phyloP scores from a whole-genome alignment of 2,888 invertebrate genomes.

The Andrena praecox region DNA sequence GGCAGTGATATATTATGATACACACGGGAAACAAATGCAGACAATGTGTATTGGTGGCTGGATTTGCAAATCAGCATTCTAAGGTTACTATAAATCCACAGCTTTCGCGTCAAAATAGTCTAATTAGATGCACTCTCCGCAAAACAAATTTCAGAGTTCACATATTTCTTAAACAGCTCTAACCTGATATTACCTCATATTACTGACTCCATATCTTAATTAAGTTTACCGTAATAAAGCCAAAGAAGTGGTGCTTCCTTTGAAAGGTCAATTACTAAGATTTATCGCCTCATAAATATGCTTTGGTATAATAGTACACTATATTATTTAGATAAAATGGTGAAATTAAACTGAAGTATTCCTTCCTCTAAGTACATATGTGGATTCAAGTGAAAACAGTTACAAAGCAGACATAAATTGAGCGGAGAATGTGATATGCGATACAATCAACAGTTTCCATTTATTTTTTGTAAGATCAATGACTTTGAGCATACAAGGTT shows the following conservation, averaged over 20 bases:
- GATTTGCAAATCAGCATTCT: slow-evolving; percentile 80
- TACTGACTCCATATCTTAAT: slow-evolving; percentile 56
- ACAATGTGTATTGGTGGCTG: slow-evolving; percentile 89
- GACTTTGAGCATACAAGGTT: slow-evolving; percentile 72
- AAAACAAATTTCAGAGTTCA: slow-evolving; percentile 45
- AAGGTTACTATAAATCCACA: slow-evolving; percentile 63
- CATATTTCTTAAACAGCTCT: slow-evolving; percentile 52
- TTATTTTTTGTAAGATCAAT: slow-evolving; percentile 66
- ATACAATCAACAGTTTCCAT: slow-evolving; percentile 58
- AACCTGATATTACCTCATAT: slow-evolving; percentile 59
- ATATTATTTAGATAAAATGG: slow-evolving; percentile 39
- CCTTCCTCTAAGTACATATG: slow-evolving; percentile 60
- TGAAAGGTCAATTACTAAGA: slow-evolving; percentile 68
- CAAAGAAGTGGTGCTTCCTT: slow-evolving; percentile 70
- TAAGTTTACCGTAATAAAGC: slow-evolving; percentile 58
- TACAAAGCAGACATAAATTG: slow-evolving; percentile 43
- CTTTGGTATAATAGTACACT: slow-evolving; percentile 40
- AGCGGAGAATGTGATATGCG: slow-evolving; percentile 62
- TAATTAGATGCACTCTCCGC: slow-evolving; percentile 64
- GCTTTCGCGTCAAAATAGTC: slow-evolving; percentile 65
- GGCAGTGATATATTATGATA: slow-evolving; percentile 71
- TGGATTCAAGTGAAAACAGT: slow-evolving; percentile 49
- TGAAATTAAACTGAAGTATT: slow-evolving; percentile 38
- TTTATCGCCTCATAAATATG: slow-evolving; percentile 48
- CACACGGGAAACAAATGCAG: slow-evolving; percentile 85